Evolutionary conservation across 2,113 vertebrate species (phyloP).

Genomic region (Charadrius vociferus): DNA sequence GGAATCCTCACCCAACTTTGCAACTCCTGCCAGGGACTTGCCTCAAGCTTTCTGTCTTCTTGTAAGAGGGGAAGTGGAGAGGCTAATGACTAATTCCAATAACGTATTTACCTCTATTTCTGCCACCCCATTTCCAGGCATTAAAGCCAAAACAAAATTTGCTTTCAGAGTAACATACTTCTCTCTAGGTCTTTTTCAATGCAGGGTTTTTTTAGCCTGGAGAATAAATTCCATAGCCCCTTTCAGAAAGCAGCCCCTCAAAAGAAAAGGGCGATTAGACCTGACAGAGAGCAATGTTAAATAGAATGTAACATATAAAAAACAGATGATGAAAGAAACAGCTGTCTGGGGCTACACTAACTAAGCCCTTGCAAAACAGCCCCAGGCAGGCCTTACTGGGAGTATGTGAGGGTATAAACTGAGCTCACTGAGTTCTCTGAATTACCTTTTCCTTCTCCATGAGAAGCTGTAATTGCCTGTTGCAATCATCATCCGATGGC

Average conservation of each 20-base stretch:
- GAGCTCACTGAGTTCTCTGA: neutral
- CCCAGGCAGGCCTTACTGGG: neutral
- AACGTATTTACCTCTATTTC: neutral
- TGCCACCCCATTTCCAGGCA: neutral
- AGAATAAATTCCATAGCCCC: neutral
- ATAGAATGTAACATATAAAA: neutral
- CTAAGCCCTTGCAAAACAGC: neutral
- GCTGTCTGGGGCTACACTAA: neutral
- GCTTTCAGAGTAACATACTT: neutral
- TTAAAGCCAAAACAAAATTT: neutral
- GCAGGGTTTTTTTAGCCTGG: neutral
- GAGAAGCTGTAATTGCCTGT: neutral
- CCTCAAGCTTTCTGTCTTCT: neutral
- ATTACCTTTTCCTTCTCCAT: neutral
- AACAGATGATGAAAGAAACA: constrained; percentile 24
- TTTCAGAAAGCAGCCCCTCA: neutral
- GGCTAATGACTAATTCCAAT: neutral
- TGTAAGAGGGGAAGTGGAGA: constrained; percentile 1
- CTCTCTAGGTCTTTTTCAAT: neutral
- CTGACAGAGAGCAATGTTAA: neutral
- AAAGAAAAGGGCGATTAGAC: neutral
- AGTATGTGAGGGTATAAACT: neutral
- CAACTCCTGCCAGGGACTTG: constrained; percentile 27
- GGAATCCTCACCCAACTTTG: constrained; percentile 22
- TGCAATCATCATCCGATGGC: neutral